Evolutionary conservation across 1,140 invertebrate genomes (phyloP), one percentile per base, ranked within the genome.

Genomic region (Parasteatoda tepidariorum): DNA sequence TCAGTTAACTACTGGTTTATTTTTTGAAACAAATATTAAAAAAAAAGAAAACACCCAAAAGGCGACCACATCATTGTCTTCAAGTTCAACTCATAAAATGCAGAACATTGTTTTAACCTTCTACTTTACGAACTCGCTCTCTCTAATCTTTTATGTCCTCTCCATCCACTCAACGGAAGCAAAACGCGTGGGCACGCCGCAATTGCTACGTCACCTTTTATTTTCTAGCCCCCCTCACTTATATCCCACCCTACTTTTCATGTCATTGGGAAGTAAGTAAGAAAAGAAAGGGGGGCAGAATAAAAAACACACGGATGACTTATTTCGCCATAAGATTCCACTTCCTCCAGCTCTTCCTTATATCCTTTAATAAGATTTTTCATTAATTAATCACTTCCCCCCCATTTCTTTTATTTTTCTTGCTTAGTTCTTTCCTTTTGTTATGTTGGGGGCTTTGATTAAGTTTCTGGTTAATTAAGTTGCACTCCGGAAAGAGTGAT

Each of bases 391-490:
- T 48, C 70, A 30, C 18, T 48, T 48, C 38, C 38, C 38, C 38
- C 9, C 18, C 38, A 13, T 48, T 48, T 48, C 38, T 48, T 48
- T 13, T 9, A 48, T 48, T 18, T 13, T 18, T 18, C 38, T 18
- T 18, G 5, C 34, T 68, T 38, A 73, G 22, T 4, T 4, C 38
- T 48, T 48, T 48, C 38, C 18, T 48, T 18, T 18, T 18, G 11
- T 61, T 30, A 24, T 73, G 34, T 31, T 30, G 57, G 30, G 70
- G 54, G 34, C 70, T 73, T 34, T 73, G 70, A 73, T 73, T 73
- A 73, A 73, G 48, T 73, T 73, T 73, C 54, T 48, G 38, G 55
- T 59, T 73, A 73, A 73, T 73, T 73, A 73, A 73, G 70, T 73
- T 73, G 70, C n/a, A 48, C 38, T 18, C 38, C 18, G 38, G 18